Conservation (phyloP, 2,113 vertebrate species). For the Anoura caudifer region DNA sequence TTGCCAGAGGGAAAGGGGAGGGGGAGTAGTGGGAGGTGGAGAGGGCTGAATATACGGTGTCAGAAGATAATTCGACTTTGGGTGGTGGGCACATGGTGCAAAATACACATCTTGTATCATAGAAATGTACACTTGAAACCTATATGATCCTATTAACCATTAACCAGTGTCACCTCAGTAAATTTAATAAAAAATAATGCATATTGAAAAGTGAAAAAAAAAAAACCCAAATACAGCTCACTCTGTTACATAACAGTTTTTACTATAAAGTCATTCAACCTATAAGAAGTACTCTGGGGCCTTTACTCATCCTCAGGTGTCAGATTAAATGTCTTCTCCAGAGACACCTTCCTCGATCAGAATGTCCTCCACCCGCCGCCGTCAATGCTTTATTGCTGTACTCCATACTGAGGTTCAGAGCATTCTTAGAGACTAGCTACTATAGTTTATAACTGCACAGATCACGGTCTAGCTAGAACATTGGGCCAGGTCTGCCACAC, state of each 20-base stretch:
- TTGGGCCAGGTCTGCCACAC: not conserved
- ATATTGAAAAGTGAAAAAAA: no score
- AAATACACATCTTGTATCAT: no score
- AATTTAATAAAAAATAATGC: no score
- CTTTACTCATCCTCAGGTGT: not conserved
- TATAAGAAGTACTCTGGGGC: not conserved
- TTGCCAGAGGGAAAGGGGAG: no score
- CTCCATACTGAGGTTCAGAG: not conserved
- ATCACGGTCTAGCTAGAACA: not conserved
- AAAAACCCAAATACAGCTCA: not conserved
- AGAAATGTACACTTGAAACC: no score
- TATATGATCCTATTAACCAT: no score
- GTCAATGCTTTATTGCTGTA: not conserved
- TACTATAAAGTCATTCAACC: not conserved
- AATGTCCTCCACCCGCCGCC: not conserved
- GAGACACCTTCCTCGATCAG: not conserved
- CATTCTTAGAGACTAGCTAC: not conserved
- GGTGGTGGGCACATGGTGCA: no score
- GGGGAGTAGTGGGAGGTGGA: no score
- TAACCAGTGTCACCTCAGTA: no score
- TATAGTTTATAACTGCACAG: not conserved
- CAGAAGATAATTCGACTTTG: no score
- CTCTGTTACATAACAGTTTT: not conserved
- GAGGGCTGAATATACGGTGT: no score
- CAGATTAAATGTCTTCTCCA: conserved; percentile 16